A percentile compares a stretch with the other conserved stretches of the same genome.
Conservation (phyloP, 2,888 invertebrate species). For the Abscondita cerata region DNA sequence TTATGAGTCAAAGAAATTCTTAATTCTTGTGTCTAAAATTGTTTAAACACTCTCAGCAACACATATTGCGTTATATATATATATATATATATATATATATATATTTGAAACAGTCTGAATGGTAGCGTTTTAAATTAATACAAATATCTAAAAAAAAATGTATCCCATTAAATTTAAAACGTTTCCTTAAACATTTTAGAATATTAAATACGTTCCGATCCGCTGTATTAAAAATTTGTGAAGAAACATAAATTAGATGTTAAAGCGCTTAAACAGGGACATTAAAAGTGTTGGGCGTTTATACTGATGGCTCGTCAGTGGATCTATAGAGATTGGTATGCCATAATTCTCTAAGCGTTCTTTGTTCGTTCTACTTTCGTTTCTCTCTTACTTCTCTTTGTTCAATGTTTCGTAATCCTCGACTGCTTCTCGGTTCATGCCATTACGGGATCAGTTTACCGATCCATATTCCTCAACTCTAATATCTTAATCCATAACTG, state of each 20-base stretch:
- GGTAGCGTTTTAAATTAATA: no score
- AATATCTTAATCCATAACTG: conserved; percentile 44
- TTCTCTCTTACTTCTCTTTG: conserved; percentile 23
- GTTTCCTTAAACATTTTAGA: no score
- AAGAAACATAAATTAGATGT: conserved; percentile 19
- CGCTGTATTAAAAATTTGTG: no score
- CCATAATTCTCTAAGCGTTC: conserved; percentile 27
- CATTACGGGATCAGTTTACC: conserved; percentile 43
- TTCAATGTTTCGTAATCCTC: conserved; percentile 31
- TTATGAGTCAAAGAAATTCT: no score
- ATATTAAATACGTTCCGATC: no score
- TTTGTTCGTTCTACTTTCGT: conserved; percentile 16
- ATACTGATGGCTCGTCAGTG: conserved; percentile 31
- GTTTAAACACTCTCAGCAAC: no score
- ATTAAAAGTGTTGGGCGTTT: conserved; percentile 29
- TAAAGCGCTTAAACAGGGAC: conserved; percentile 20
- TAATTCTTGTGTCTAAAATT: no score
- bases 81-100: no score
- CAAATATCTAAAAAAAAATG: no score
- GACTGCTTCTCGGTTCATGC: conserved; percentile 29
- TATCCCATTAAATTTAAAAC: no score
- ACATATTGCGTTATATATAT: no score
- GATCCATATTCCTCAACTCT: conserved; percentile 46
- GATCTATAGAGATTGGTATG: conserved; percentile 33
- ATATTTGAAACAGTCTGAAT: no score